Evolutionary conservation across 2,888 invertebrate genomes (phyloP), one percentile per base, ranked within the genome.

Genomic region (Platynereis dumerilii): DNA sequence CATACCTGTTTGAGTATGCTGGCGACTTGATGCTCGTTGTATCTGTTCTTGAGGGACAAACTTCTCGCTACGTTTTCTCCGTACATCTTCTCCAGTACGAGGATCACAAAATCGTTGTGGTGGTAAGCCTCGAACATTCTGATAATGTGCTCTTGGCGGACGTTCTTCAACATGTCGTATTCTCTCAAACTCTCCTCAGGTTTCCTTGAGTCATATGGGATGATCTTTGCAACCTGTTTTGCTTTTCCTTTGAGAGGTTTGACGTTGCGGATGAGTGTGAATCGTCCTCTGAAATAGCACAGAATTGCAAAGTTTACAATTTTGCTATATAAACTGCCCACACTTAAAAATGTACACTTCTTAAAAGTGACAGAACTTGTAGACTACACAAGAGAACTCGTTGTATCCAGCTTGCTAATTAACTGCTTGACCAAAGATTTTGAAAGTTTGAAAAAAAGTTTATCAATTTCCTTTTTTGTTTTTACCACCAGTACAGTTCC

Each of bases 41-140:
- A 98, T 76, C 94, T 92, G 82, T 95, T 93, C 59, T 91, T 89
- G 74, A 91, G 92, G 0, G 93, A 91, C 64, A 96, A 87, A 82
- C 93, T 96, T 0, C 93, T 92, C 2, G 97, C 86, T 45, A 98
- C 89, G 78, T 96, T 94, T 22, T 96, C 92, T 1, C 97, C 97
- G 80, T 94, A 94, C 7, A 87, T 77, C 54, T 82, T 82, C 70
- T 88, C 87, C 69, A 85, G 79, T 63, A 87, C 80, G 24, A 86
- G 70, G 57, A 83, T 78, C 57, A 85, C 64, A 60, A 78, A 78
- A 45, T 81, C 80, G n/a, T 73, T 70, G 61, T 76, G 76, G 45
- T 77, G 64, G 89, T 89, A 85, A 15, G 85, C 85, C 39, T 81
- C 82, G 42, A 82, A 70, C 22, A 87, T 74, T 17, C 54, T 91